Evolutionary conservation across 2,888 invertebrate species (phyloP).

Genomic region (Agrilus mali): DNA sequence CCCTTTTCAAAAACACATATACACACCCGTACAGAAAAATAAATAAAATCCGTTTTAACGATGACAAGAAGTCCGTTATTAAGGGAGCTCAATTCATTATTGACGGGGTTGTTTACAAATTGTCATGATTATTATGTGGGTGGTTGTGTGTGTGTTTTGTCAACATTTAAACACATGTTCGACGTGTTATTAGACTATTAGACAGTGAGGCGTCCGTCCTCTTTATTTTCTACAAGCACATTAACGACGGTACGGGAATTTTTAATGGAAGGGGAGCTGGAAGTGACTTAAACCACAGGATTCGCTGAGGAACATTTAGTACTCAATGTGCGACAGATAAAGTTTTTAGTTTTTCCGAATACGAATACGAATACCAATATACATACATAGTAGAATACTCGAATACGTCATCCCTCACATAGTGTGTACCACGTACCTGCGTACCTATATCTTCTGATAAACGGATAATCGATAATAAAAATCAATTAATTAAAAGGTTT

Average conservation of each 20-base stretch:
- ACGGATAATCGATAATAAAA: no score
- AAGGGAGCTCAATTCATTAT: conserved; percentile 27
- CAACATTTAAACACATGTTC: conserved; percentile 11
- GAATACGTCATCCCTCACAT: no score
- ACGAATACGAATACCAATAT: no score
- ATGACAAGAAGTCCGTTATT: conserved; percentile 26
- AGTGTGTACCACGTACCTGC: no score
- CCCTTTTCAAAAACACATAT: conserved; percentile 17
- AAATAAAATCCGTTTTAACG: conserved; percentile 30
- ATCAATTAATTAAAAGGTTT: no score
- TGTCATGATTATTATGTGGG: conserved; percentile 29
- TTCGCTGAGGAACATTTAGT: conserved; percentile 11
- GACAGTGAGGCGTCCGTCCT: conserved; percentile 17
- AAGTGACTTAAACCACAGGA: conserved; percentile 14
- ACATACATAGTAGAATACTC: no score
- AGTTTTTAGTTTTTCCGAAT: no score
- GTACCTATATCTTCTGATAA: no score
- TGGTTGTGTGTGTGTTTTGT: conserved; percentile 18
- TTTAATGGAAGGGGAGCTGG: conserved; percentile 13
- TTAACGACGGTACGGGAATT: no score
- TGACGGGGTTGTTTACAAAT: conserved; percentile 29
- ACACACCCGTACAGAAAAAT: conserved; percentile 26
- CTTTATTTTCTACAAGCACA: neutral
- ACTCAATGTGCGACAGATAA: no score
- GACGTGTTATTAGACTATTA: no score